Conservation (phyloP, 2,888 invertebrate species). For the Yponomeuta plumbellus region DNA sequence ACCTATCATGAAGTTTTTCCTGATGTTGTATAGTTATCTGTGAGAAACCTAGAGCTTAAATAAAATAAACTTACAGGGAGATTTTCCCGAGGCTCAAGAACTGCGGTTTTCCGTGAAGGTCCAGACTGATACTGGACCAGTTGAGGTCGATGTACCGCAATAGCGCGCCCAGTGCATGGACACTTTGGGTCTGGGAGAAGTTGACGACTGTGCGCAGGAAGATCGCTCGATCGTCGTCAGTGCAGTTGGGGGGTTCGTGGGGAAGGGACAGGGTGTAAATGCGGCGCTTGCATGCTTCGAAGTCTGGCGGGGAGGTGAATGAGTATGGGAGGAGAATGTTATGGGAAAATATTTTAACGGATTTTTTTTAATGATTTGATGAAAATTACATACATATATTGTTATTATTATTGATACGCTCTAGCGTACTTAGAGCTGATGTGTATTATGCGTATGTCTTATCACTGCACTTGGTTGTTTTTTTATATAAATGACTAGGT, state of each 20-base stretch:
- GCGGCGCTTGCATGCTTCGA: conserved; percentile 74
- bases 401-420: too few relatives aligned
- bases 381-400: too few relatives aligned
- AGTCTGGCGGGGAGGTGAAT: conserved; percentile 49
- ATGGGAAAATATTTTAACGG: not conserved
- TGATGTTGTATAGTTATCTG: too few relatives aligned
- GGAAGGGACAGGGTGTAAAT: conserved; percentile 73
- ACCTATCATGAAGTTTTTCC: too few relatives aligned
- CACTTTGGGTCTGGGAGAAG: conserved; percentile 77
- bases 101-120: conserved; percentile 65
- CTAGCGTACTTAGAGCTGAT: too few relatives aligned
- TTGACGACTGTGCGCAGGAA: conserved; percentile 80
- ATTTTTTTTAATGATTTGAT: too few relatives aligned
- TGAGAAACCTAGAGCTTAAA: not conserved
- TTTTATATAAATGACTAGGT: too few relatives aligned
- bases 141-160: conserved; percentile 82
- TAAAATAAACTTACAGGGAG: conserved; percentile 73
- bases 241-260: conserved; percentile 67
- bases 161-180: conserved; percentile 84
- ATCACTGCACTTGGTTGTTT: too few relatives aligned
- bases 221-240: conserved; percentile 71
- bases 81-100: conserved; percentile 75
- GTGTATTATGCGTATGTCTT: too few relatives aligned
- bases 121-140: conserved; percentile 72
- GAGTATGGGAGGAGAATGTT: not conserved